Evolutionary conservation across 2,113 vertebrate genomes (phyloP), one percentile per base, ranked within the genome.

Genomic region (Elephantulus edwardii): DNA sequence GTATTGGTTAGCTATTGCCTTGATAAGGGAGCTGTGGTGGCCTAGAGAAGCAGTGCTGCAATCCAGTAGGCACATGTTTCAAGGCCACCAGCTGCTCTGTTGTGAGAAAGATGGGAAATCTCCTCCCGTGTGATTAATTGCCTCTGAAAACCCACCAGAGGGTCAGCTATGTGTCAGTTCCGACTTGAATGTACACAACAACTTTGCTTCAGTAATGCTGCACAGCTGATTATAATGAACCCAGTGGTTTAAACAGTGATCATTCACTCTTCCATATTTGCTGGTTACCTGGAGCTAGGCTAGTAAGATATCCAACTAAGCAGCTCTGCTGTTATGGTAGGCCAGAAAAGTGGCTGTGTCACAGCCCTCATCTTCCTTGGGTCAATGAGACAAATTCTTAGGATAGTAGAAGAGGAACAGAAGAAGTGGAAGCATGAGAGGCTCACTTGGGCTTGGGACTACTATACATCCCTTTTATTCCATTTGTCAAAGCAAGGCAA

Each of bases 211-310:
- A 13, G 42, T 60, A 9, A 20, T 40, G n/a, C n/a, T 48, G 20
- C 8, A 19, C 26, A 17, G 44, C 44, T 33, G 19, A 54, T 26
- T 6, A 13, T 6, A 46, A 17, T 11, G 56, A 13, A 26, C 7
- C 16, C 24, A 1, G n/a, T 6, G 42, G 6, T 17, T 11, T 6
- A 9, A 19, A 1, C 5, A 9, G 38, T 24, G 10, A 12, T 2
- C 50, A 42, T 26, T 58, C 20, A 19, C 5, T 44, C 20, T n/a
- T 50, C 1, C 4, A 2, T 3, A 22, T 3, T 42, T 10, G 11
- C 3, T 28, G 7, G 2, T 28, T 56, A 17, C 8, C 62, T 62
- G 80, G 42, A 24, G 17, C 62, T 28, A 40, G 62, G 52, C 14
- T 12, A 42, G 28, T 48, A 19, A 1, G 30, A 14, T 9, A 14